Base-by-base conservation (phyloP, 1,140 invertebrate species). In the Gonatopus flavifemur region DNA sequence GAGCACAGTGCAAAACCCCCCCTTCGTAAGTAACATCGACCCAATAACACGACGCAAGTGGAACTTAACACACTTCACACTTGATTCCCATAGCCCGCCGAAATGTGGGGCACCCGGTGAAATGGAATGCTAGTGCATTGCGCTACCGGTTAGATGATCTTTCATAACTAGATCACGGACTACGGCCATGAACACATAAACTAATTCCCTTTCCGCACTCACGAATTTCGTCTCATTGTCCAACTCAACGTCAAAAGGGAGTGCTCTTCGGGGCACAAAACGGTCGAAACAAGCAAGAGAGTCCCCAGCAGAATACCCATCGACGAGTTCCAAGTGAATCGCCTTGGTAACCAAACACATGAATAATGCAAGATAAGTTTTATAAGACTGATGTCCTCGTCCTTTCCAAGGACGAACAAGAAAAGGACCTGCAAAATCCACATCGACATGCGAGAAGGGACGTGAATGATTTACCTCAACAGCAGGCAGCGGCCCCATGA, bases 171-270 rank as follows among this genome's bases (percentile, higher is more conserved):
- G 24, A 9, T 13, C 13, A 8, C 2, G 3, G 13, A 43, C 18
- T 21, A 31, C 41, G 5, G 15, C 12, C 12, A 12, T n/a, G 13
- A 43, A 43, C 4, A 20, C 24, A 37, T 60, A 61, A 2, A 13
- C 10, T n/a, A 25, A 16, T 36, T 36, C 30, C 4, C 2, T 3
- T 12, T 20, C 16, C 8, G 56, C 49, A 12, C 67, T 66, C 18
- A 52, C 43, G 52, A 75, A 75, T 33, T 67, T 66, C 3, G 60
- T 67, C n/a, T 59, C 64, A 52, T 59, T 64, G 36, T 71, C 74
- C 6, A 51, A 65, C 19, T 55, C 53, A 19, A 70, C 46, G 13
- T 51, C n/a, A 15, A 42, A 28, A 6, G 59, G 39, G 33, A 32
- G 4, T 24, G 62, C 64, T n/a, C n/a, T n/a, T n/a, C n/a, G n/a